Conservation (phyloP, 2,888 invertebrate genomes). For the Ichneumoninae sp. region DNA sequence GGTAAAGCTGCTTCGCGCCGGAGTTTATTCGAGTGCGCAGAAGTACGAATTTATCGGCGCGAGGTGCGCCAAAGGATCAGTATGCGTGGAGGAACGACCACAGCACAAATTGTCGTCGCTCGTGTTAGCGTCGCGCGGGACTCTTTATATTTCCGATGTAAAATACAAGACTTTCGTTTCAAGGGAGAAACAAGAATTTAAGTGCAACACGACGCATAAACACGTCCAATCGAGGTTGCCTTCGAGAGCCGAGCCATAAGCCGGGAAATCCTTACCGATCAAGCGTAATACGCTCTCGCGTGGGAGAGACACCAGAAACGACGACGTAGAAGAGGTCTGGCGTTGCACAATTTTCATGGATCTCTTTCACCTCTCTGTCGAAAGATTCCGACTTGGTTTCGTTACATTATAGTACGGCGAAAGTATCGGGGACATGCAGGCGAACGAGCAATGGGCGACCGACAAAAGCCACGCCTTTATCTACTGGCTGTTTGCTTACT, state of each 20-base stretch:
- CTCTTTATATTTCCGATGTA: conserved; percentile 51
- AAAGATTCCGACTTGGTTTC: conserved; percentile 43
- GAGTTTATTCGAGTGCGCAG: conserved; percentile 43
- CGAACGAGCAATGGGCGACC: conserved; percentile 64
- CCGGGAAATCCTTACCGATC: conserved; percentile 47
- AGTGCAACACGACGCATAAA: conserved; percentile 67
- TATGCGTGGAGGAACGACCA: conserved; percentile 35
- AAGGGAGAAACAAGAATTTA: conserved; percentile 62
- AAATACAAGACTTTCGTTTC: conserved; percentile 68
- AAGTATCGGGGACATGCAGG: conserved; percentile 58
- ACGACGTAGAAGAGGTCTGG: conserved; percentile 61
- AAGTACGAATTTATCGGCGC: conserved; percentile 48
- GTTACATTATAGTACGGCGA: conserved; percentile 39
- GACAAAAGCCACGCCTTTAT: conserved; percentile 65
- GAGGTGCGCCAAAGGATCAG: conserved; percentile 25
- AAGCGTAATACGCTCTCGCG: conserved; percentile 59
- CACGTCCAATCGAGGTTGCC: conserved; percentile 54
- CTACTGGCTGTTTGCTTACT: conserved; percentile 33
- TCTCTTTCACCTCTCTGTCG: conserved; percentile 58
- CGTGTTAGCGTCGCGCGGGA: conserved; percentile 56
- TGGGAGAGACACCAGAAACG: conserved; percentile 50
- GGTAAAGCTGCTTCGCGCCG: conserved; percentile 1
- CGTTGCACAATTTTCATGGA: conserved; percentile 76
- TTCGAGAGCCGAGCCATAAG: background rate
- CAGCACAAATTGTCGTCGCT: conserved; percentile 50